phyloP scores from a whole-genome alignment of 1,140 invertebrate species.

The Drosophila mayri region DNA sequence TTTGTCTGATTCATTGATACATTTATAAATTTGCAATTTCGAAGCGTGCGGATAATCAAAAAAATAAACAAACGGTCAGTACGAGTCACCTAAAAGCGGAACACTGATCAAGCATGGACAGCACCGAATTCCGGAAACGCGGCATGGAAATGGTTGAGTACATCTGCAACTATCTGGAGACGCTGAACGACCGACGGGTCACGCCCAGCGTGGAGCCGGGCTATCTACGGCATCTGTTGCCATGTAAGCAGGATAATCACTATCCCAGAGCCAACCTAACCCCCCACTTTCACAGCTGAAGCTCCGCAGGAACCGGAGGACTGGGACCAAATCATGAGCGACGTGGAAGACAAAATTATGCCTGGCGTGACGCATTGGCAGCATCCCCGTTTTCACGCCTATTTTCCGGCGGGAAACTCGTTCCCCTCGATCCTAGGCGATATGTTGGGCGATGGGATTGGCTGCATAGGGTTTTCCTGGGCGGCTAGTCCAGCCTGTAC shows the following conservation, averaged over 20 bases:
- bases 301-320: slow-evolving; percentile 95
- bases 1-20: slow-evolving; percentile 33
- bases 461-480: slow-evolving; percentile 99
- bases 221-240: slow-evolving; percentile 94
- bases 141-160: slow-evolving; percentile 99
- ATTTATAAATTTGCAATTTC: slow-evolving; percentile 4
- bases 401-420: slow-evolving; percentile 99
- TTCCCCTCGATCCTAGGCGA: slow-evolving; percentile 99
- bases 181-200: slow-evolving; percentile 92
- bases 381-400: slow-evolving; percentile 99
- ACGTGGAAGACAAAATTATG: slow-evolving; percentile 98
- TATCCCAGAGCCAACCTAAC: background rate
- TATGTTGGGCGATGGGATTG: slow-evolving; percentile 97
- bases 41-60: slow-evolving; percentile 14
- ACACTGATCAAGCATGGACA: slow-evolving; percentile 89
- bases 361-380: slow-evolving; percentile 99
- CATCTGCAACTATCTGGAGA: slow-evolving; percentile 97
- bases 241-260: slow-evolving; percentile 84
- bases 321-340: slow-evolving; percentile 97
- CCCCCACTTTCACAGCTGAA: slow-evolving; percentile 84
- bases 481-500: slow-evolving; percentile 98
- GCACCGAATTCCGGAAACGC: slow-evolving; percentile 93
- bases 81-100: slow-evolving; percentile 26
- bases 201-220: slow-evolving; percentile 96
- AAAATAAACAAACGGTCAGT: slow-evolving; percentile 17